Evolutionary conservation across 2,797 vertebrate genomes (phyloP), one percentile per base, ranked within the genome.

Genomic region (Poecilia gillii): DNA sequence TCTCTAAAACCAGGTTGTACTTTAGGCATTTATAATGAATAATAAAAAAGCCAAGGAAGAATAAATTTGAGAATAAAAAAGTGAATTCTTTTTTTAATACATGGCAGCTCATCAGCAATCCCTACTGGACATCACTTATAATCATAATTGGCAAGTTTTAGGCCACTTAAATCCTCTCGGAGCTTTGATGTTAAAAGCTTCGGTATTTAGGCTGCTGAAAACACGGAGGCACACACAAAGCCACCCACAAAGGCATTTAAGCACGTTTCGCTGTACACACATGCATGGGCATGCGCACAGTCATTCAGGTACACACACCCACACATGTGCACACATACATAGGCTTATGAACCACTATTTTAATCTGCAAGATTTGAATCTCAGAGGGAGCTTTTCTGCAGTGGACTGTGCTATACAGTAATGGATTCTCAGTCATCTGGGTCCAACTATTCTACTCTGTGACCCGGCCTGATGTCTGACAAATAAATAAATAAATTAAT

Each of bases 281-380:
- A 75, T 78, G 83, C 39, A 53, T 36, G 45, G 55, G 13, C 71
- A n/a, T 18, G 62, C 23, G 28, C 75, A 82, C 23, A 59, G 49
- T 57, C 36, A 31, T 70, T 72, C 73, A 72, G 70, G 73, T 76
- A 49, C 73, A 55, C 70, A 78, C 46, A 75, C 78, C 66, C 23
- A 75, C 78, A 39, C 23, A 47, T 55, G 25, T 62, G 62, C 70
- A 78, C 28, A 62, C 78, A 87, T 39, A 75, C 9, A 75, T 53
- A 59, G 74, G 78, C 83, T 88, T 81, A 87, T 80, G 74, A 87
- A 74, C 83, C 81, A 77, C 80, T 86, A 83, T 91, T 92, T 91
- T 90, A 93, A 92, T 91, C 85, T 75, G 82, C 77, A 73, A 85
- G 85, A 90, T 92, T 90, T 92, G 81, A 90, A 92, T 94, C 88